Conservation (phyloP, 1,140 invertebrate species). For the Zaprionus davidi region DNA sequence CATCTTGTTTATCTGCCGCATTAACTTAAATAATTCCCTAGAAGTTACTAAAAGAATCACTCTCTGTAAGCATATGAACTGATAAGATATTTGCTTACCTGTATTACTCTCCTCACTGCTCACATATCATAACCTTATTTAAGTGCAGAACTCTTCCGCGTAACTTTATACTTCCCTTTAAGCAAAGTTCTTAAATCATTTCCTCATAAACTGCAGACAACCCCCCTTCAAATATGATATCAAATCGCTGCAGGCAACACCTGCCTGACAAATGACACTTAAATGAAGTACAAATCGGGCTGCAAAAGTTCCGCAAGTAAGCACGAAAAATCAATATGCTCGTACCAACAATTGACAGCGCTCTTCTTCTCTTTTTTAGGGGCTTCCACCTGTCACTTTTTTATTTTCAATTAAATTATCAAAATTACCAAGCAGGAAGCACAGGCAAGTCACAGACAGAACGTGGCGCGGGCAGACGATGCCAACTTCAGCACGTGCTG, state of each 20-base stretch:
- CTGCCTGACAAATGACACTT: slow-evolving; percentile 49
- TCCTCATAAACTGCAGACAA: neutral
- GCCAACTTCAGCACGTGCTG: slow-evolving; percentile 73
- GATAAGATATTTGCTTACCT: neutral
- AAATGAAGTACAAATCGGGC: slow-evolving; percentile 54
- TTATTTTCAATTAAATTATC: slow-evolving; percentile 82
- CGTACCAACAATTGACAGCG: slow-evolving; percentile 55
- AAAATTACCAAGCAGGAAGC: slow-evolving; percentile 53
- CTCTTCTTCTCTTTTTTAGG: slow-evolving; percentile 47
- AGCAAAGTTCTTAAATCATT: neutral
- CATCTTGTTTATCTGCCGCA: too few relatives aligned
- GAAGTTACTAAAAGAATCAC: too few relatives aligned
- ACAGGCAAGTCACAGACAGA: slow-evolving; percentile 18
- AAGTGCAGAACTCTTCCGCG: neutral
- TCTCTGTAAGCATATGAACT: neutral
- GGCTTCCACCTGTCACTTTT: slow-evolving; percentile 72
- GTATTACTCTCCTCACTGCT: neutral
- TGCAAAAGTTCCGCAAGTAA: neutral
- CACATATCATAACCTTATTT: neutral
- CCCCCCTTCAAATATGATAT: neutral
- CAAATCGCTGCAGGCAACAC: slow-evolving; percentile 10
- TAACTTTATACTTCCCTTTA: neutral
- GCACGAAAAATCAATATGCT: slow-evolving; percentile 68
- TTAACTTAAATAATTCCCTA: too few relatives aligned
- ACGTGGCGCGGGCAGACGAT: slow-evolving; percentile 6